Conservation (phyloP, 2,113 vertebrate species). For the Passerina amoena region DNA sequence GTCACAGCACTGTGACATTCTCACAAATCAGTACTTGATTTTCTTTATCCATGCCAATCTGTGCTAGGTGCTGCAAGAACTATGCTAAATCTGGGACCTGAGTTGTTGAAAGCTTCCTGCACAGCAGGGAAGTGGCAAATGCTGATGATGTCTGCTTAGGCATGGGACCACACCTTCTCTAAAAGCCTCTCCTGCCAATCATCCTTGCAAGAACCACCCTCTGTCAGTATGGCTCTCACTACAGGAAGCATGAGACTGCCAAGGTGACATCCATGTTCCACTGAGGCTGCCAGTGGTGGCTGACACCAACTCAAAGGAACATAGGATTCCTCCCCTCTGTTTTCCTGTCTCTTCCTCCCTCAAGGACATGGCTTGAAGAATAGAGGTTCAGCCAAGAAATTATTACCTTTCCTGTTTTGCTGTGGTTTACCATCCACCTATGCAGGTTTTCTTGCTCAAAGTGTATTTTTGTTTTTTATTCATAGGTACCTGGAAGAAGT, state of each 20-base stretch:
- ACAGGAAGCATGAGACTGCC: not conserved
- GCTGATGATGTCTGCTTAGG: not conserved
- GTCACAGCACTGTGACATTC: not conserved
- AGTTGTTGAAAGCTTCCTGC: not conserved
- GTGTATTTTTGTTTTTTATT: not conserved
- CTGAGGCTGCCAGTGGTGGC: not conserved
- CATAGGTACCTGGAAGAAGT: not conserved
- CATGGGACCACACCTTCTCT: not conserved
- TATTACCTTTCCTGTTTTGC: not conserved
- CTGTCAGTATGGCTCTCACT: not conserved
- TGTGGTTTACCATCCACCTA: not conserved
- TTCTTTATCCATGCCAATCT: not conserved
- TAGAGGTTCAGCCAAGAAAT: not conserved
- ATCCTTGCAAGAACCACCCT: not conserved
- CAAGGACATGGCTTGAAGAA: fast-evolving
- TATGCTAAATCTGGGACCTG: not conserved
- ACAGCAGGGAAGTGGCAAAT: fast-evolving
- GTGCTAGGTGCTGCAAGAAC: not conserved
- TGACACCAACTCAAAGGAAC: not conserved
- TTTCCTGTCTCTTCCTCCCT: not conserved
- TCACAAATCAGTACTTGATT: not conserved
- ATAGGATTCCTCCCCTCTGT: not conserved
- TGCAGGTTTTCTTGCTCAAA: not conserved
- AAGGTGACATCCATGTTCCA: not conserved
- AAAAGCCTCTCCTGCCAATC: not conserved